Base-by-base conservation (phyloP, 1,140 invertebrate genomes). In the Drosophila rhopaloa region DNA sequence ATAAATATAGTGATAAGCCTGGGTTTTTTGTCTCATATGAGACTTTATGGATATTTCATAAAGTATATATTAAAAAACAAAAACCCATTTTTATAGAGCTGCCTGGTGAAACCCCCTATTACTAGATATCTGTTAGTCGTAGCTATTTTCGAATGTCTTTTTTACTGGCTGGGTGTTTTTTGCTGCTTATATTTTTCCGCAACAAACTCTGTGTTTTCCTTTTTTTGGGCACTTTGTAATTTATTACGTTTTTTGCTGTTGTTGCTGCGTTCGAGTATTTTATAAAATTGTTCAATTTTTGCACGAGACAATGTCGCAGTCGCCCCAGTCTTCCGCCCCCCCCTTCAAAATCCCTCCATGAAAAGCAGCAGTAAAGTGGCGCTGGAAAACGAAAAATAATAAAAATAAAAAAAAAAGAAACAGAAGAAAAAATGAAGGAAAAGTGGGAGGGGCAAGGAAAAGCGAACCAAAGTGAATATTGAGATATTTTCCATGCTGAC, bases 231-330 rank as follows among this genome's bases (percentile, higher is more conserved):
- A 70, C 53, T 86, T 85, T 79, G 75, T 88, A 79, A 88, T 86
- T 88, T 86, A 88, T 86, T 83, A 78, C 79, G 67, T 76, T 53
- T 71, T 81, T 81, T 63, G 70, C 40, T 57, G 37, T 51, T 48
- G 14, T 37, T 48, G 60, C 48, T 79, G 41, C 59, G 71, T 70
- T 51, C 55, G 61, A 59, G 60, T 81, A 48, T 75, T 61, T 58
- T 63, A 73, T 79, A 78, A 79, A 74, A 78, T 73, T 85, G 65
- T 76, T 76, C 62, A 68, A 82, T 81, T 86, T 70, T 78, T 74
- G 55, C 47, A 29, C 40, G 71, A 70, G 72, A 72, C 66, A 81
- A 66, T 76, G 74, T 78, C 73, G 61, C 62, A 81, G 57, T 44
- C 48, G 59, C 55, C 65, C 68, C 77, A 61, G 43, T 19, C 43